Conservation (phyloP, 2,113 vertebrate species). For the Vimba vimba region DNA sequence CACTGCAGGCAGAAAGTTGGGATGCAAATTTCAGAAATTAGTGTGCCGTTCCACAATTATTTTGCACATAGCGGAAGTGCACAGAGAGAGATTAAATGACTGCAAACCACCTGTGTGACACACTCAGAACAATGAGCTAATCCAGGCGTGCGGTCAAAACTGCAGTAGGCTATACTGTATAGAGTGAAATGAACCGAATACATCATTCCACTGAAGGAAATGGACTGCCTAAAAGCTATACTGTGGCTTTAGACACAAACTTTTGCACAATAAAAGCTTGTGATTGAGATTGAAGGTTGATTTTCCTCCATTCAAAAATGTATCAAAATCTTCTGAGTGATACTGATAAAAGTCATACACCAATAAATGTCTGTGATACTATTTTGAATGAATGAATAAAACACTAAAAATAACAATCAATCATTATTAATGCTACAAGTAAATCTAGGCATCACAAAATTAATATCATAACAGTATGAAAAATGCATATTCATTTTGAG, state of each 20-base stretch:
- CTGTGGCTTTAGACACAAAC: background rate
- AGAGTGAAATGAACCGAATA: background rate
- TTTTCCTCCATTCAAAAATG: background rate
- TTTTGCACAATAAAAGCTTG: background rate
- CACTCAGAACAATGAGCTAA: background rate
- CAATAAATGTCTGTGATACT: background rate
- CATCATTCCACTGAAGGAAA: background rate
- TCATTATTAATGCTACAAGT: background rate
- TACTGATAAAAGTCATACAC: background rate
- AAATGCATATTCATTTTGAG: background rate
- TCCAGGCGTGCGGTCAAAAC: background rate
- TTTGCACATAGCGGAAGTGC: slow-evolving; percentile 29
- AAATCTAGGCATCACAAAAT: background rate
- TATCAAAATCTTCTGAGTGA: background rate
- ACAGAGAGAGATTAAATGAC: slow-evolving; percentile 45
- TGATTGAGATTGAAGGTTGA: too few species aligned
- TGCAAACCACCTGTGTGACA: slow-evolving; percentile 35
- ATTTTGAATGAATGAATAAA: background rate
- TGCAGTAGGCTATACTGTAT: background rate
- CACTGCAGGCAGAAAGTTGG: slow-evolving; percentile 37
- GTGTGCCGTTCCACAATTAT: slow-evolving; percentile 42
- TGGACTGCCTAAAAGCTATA: background rate
- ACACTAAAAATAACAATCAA: background rate
- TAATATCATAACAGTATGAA: background rate
- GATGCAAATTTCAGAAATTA: slow-evolving; percentile 54